Evolutionary conservation across 2,888 invertebrate genomes (phyloP).

Genomic region (Mythimna impura): DNA sequence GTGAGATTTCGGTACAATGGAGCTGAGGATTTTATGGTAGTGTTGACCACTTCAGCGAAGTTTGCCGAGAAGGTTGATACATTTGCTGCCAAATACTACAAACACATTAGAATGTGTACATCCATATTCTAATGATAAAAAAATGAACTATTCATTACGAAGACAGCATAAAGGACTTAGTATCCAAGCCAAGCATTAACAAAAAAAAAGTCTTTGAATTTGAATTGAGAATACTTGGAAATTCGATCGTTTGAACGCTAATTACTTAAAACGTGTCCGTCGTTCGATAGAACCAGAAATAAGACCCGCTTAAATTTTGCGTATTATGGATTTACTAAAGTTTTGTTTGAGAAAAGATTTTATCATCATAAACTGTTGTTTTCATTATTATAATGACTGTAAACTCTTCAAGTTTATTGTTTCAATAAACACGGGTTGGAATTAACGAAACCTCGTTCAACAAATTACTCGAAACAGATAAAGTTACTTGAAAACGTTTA

Average conservation of each 20-base stretch:
- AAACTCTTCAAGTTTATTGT: constrained; percentile 59
- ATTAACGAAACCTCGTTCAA: constrained; percentile 55
- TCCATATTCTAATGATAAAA: too few relatives aligned
- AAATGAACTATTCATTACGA: too few relatives aligned
- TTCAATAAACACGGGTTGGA: constrained; percentile 59
- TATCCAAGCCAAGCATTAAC: too few relatives aligned
- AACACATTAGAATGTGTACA: too few relatives aligned
- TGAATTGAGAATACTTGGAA: constrained; percentile 2
- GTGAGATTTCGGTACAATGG: too few relatives aligned
- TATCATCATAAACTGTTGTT: constrained; percentile 47
- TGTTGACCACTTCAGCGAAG: too few relatives aligned
- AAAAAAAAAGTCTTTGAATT: background rate
- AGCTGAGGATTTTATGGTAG: too few relatives aligned
- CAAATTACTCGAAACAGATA: constrained; percentile 61
- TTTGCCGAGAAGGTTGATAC: too few relatives aligned
- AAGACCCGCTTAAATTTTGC: background rate
- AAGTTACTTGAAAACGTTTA: constrained; percentile 52
- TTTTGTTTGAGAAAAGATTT: constrained; percentile 33
- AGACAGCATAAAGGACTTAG: too few relatives aligned
- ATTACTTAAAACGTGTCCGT: background rate
- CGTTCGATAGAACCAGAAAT: background rate
- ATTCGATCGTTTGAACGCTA: background rate
- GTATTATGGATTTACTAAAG: constrained; percentile 16
- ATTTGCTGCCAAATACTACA: too few relatives aligned
- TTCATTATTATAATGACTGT: constrained; percentile 59